Conservation (phyloP, 2,888 invertebrate species). For the Melieria crassipennis region DNA sequence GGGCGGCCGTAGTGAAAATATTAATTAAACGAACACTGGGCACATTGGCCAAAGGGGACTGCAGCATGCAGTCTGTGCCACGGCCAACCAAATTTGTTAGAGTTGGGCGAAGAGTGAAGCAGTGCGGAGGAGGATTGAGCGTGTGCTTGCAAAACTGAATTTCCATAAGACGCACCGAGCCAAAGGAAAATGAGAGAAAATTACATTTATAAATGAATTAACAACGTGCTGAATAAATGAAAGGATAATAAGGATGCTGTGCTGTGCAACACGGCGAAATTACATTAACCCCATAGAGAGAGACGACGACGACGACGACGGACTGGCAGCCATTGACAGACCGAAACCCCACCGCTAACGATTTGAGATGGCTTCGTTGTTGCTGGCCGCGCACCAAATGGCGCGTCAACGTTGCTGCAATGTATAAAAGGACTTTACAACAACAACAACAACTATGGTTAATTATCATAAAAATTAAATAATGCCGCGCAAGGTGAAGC, state of each 20-base stretch:
- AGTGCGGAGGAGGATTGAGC: no score
- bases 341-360: background rate
- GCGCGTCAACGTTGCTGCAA: background rate
- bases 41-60: no score
- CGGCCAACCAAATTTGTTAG: no score
- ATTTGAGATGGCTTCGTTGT: background rate
- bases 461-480: constrained; percentile 37
- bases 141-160: no score
- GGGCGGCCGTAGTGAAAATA: no score
- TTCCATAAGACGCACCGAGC: background rate
- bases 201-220: constrained; percentile 61
- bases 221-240: constrained; percentile 61
- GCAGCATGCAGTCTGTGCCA: no score
- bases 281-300: constrained; percentile 41
- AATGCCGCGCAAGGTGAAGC: background rate
- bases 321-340: no score
- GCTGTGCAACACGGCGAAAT: constrained; percentile 41
- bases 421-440: background rate
- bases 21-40: no score
- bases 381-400: background rate
- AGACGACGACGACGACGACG: no score
- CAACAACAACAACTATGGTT: constrained; percentile 2
- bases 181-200: constrained; percentile 32
- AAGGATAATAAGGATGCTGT: constrained; percentile 60
- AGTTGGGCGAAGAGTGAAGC: no score